Evolutionary conservation across 2,797 vertebrate species (phyloP).

Genomic region (Lemur catta): DNA sequence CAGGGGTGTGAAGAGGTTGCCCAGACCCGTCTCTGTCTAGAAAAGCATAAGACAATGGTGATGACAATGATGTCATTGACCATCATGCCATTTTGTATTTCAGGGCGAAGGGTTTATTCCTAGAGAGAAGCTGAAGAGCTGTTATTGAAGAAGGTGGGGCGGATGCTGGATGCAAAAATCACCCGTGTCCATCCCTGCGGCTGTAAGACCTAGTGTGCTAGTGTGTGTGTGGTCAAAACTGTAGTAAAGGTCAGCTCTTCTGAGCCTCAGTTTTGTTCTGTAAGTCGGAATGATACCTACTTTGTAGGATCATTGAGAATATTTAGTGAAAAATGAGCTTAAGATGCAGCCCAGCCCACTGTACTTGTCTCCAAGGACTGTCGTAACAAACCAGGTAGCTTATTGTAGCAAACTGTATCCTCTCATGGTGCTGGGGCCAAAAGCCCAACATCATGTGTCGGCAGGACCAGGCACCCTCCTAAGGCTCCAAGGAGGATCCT

Average conservation of each 20-base stretch:
- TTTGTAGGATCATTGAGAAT: too few species aligned
- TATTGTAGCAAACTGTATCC: accelerated
- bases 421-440: accelerated
- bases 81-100: not conserved
- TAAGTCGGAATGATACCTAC: too few species aligned
- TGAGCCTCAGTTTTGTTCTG: not conserved
- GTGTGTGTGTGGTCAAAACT: accelerated
- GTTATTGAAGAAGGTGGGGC: not conserved
- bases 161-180: not conserved
- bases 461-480: accelerated
- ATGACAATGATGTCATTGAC: too few species aligned
- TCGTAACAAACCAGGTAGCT: accelerated
- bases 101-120: not conserved
- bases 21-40: not conserved
- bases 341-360: accelerated
- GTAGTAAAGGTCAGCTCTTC: not conserved
- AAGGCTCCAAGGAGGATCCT: accelerated
- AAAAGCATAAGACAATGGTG: accelerated
- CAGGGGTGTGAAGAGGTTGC: not conserved
- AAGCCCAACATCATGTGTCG: too few species aligned
- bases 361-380: accelerated
- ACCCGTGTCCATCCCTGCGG: accelerated
- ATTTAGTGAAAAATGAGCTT: not conserved
- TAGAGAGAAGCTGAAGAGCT: accelerated
- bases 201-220: accelerated